A percentile compares a stretch with the other conserved stretches of the same genome.
These are phyloP conservation scores for Ochropacha duplaris DNA, from an alignment of 2,888 invertebrate species.

Conservation along the genomic window DNA sequence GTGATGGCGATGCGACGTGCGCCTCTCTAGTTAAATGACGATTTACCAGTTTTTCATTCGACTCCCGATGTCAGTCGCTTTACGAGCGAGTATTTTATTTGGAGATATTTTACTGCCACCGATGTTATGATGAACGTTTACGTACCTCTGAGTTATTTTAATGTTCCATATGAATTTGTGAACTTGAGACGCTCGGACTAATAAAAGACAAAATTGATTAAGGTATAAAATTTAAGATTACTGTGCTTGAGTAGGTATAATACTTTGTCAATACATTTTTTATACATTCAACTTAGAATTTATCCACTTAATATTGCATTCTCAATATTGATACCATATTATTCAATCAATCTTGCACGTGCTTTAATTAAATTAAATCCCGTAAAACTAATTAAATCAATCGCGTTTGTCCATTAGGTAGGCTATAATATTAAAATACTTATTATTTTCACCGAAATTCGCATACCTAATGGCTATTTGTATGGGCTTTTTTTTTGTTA, in stretches of 20 bases:
- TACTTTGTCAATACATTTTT: background rate
- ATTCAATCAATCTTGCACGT: background rate
- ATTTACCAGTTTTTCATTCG: slow-evolving; percentile 74
- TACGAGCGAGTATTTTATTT: slow-evolving; percentile 77
- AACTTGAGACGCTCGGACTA: slow-evolving; percentile 54
- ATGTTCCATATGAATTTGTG: slow-evolving; percentile 64
- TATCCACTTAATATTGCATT: background rate
- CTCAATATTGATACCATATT: background rate
- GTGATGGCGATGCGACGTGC: slow-evolving; percentile 59
- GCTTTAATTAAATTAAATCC: too few species aligned
- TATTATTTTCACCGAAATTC: too few species aligned
- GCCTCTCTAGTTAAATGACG: slow-evolving; percentile 69
- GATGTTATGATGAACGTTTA: slow-evolving; percentile 77
- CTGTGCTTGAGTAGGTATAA: slow-evolving; percentile 11
- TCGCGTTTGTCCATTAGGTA: too few species aligned
- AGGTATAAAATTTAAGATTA: slow-evolving; percentile 49
- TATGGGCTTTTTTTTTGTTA: too few species aligned
- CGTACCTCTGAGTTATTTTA: slow-evolving; percentile 65
- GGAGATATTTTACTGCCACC: slow-evolving; percentile 75
- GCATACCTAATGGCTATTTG: too few species aligned
- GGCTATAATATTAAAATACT: too few species aligned
- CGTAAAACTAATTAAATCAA: too few species aligned
- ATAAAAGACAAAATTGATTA: slow-evolving; percentile 62
- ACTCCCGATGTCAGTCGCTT: slow-evolving; percentile 76
- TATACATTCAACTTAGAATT: background rate